Evolutionary conservation across 2,797 vertebrate genomes (phyloP), one percentile per base, ranked within the genome.

Genomic region (Corythornis leucogaster): DNA sequence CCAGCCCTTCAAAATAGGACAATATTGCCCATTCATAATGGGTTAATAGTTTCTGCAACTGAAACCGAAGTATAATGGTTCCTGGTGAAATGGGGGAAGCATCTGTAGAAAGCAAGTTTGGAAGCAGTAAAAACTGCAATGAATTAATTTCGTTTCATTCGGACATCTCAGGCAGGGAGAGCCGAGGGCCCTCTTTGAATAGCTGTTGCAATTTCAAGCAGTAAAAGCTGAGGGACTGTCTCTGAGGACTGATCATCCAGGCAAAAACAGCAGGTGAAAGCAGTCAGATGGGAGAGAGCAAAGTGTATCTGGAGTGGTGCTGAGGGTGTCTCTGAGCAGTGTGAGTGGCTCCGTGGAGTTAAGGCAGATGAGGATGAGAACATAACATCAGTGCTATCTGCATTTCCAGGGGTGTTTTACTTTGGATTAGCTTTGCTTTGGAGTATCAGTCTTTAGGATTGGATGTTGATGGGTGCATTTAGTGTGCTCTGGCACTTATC

Each of bases 41-140:
- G 91, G 87, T 96, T 96, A 97, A 96, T 93, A 69, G 64, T 80
- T 92, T 95, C 81, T 95, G 80, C 42, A 89, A 68, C 45, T 83
- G 78, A 62, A 85, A 68, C 33, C 50, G 71, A 58, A 87, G 20
- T 70, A 55, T 71, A 88, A 73, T 68, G 50, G 66, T 53, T 94
- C 71, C 79, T 67, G 76, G 64, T 87, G 88, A 93, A 95, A 90
- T 48, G 51, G 30, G 19, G 62, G 26, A 66, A 93, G 58, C 51
- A 78, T 90, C 81, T 87, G 84, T 80, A 83, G 86, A 89, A 86
- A 88, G 88, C 80, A 87, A 80, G 69, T 87, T 94, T 68, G 70
- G 82, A 93, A 70, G 70, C 67, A 51, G 38, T 70, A 90, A 93
- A 87, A 87, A 83, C 48, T 89, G 69, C 69, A 83, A 53, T 91